Evolutionary conservation across 2,113 vertebrate species (phyloP), one percentile per base, ranked within the genome.

Genomic region (Brienomyrus longianalis): DNA sequence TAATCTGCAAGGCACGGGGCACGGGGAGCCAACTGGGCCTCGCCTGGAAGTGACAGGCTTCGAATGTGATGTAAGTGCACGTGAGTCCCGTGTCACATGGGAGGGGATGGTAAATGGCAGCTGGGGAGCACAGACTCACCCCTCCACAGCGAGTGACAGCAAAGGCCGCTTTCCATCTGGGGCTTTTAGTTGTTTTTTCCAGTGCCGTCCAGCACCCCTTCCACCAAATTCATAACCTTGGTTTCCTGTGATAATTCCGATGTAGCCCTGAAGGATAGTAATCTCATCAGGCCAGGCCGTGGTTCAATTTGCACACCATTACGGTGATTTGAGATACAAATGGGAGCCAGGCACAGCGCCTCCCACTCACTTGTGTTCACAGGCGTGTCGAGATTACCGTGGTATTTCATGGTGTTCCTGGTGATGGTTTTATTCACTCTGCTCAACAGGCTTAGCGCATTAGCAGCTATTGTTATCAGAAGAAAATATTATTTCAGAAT

Each of bases 231-330:
- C 35, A 59, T 43, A 45, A 43, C 31, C 35, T 62, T 45, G 56
- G 11, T 88, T 88, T 59, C 19, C 8, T 17, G 56, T 45, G 39
- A 66, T 66, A 43, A 66, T 45, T 66, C 59, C 5, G 87, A 88
- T 56, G 23, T 88, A 10, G 54, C n/a, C 17, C 35, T 88, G 39
- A 88, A 21, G 87, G 56, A 88, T 66, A 56, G 52, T 87, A 87
- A 87, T 87, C 85, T 87, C 51, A 54, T 52, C 85, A 87, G 48
- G 51, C 51, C 85, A 87, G 51, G 17, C 87, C 39, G 87, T 45
- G 54, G 31, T 62, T 88, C 87, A 47, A 88, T 59, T 88, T 66
- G 87, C 56, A 88, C 54, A 45, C 23, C 87, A 66, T 88, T 88
- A 88, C 35, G 43, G 87, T n/a, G 35, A 88, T 62, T 88, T 35